These are phyloP conservation scores for Mustela lutreola DNA, from an alignment of 2,113 vertebrate genomes.

Conservation along the genomic window DNA sequence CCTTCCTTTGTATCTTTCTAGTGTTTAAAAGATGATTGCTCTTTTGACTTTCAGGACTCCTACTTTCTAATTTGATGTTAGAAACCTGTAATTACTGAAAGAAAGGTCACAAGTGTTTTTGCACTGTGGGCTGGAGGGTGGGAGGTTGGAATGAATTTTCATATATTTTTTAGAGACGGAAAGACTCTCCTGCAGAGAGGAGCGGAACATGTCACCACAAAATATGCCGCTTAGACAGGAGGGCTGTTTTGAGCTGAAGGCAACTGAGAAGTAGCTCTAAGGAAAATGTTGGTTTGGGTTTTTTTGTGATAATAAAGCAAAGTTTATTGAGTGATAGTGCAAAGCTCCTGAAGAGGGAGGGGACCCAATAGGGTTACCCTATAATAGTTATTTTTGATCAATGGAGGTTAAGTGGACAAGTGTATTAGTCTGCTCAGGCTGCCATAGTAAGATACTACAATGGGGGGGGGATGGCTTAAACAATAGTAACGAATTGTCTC, in stretches of 20 bases:
- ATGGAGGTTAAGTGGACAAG: neutral
- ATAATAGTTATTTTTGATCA: neutral
- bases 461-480: neutral
- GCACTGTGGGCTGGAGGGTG: neutral
- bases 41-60: neutral
- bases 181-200: neutral
- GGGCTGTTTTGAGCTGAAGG: neutral
- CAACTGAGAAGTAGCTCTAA: neutral
- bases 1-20: neutral
- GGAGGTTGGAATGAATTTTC: neutral
- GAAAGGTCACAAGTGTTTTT: neutral
- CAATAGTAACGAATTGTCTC: neutral
- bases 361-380: neutral
- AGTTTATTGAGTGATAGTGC: neutral
- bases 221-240: neutral
- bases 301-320: too few relatives aligned
- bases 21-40: neutral
- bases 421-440: neutral
- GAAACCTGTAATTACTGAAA: neutral
- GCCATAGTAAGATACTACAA: neutral
- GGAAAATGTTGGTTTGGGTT: neutral
- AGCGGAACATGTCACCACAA: neutral
- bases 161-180: neutral
- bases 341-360: neutral
- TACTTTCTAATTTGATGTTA: neutral